Conservation (phyloP, 92 coral and sea anemone species). For the Bergia puertoricense region DNA sequence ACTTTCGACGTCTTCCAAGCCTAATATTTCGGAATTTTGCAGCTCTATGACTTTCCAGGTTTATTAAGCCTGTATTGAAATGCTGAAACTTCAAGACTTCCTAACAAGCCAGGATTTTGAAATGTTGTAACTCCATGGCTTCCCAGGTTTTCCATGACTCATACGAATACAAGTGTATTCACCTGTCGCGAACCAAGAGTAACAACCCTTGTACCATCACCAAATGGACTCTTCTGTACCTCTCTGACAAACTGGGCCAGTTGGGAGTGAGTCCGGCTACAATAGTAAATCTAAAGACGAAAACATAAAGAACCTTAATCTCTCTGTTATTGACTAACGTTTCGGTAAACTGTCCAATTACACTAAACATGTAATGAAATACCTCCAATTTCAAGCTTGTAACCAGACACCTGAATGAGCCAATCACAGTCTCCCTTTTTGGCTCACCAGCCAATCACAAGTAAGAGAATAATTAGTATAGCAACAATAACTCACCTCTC, state of each 20-base stretch:
- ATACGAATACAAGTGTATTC: background rate
- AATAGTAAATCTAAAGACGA: conserved; percentile 77
- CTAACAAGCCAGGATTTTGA: too few species aligned
- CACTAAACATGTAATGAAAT: background rate
- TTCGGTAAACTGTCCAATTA: background rate
- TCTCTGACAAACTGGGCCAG: conserved; percentile 96
- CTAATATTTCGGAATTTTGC: too few species aligned
- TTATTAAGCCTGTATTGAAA: too few species aligned
- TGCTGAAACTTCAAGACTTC: too few species aligned
- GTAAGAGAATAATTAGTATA: background rate
- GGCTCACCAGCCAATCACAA: background rate
- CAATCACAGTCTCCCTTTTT: background rate
- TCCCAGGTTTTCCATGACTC: background rate
- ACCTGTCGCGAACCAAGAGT: conserved; percentile 96
- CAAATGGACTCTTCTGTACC: conserved; percentile 89
- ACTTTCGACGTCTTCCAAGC: too few species aligned
- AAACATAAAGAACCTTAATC: background rate
- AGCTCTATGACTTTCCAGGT: too few species aligned
- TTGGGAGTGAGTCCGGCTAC: conserved; percentile 99
- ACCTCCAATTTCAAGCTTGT: background rate
- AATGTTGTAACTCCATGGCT: too few species aligned
- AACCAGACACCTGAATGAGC: background rate
- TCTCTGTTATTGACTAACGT: background rate
- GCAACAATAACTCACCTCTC: background rate
- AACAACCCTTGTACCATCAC: conserved; percentile 79